Base-by-base conservation (phyloP, 2,797 vertebrate species). In the Miichthys miiuy region DNA sequence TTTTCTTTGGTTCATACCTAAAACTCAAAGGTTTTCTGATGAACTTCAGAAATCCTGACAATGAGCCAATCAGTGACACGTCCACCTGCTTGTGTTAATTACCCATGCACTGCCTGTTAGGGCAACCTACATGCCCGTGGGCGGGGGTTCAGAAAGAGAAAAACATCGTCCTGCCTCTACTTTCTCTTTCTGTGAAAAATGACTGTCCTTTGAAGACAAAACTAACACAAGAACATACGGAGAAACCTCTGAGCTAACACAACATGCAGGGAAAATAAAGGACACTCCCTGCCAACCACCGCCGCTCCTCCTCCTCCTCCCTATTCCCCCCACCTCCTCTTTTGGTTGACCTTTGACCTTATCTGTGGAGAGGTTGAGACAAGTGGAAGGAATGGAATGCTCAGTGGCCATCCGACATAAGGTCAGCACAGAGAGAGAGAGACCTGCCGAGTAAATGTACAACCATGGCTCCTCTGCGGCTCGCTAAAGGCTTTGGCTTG, bases 351-450 rank as follows among this genome's bases (percentile, higher is more conserved):
- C 91, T 88, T 54, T 89, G 87, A 91, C 91, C 88, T 80, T 13
- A 38, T 84, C 84, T n/a, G 63, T 71, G 77, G 77, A 84, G 84
- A 67, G 83, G 78, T 54, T 38, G 84, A 60, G 84, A 79, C 51
- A 34, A 81, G 84, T 71, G 80, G 80, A 88, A 14, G 79, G 84
- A 85, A 69, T 50, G 91, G 82, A 91, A 92, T 88, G 87, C 83
- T 77, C 50, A 2, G 72, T 68, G 82, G 82, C n/a, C 46, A 5
- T 75, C 72, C 21, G 6, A 69, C 75, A 54, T 70, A 8, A 23
- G 75, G 78, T 84, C 78, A 74, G 47, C 21, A 14, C 20, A 47
- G 21, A 17, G 60, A 38, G 63, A 16, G 66, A 66, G 77, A 47
- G 58, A 47, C 17, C 20, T 0, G 72, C 21, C 30, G 6, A 46